Evolutionary conservation across 2,888 invertebrate genomes (phyloP), one percentile per base, ranked within the genome.

Genomic region (Scaptomyza flava): DNA sequence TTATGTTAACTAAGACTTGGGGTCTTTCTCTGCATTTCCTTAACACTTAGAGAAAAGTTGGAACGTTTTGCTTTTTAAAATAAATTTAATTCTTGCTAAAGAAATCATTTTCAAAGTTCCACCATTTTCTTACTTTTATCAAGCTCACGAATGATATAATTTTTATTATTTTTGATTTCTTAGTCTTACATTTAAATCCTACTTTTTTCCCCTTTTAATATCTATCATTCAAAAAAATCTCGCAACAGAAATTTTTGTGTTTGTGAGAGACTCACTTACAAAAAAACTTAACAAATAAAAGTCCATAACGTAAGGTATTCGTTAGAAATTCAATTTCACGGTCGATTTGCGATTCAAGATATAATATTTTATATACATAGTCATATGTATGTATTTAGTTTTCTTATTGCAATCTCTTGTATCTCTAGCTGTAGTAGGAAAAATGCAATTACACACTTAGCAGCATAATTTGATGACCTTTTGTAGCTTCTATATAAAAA

Each of bases 311-410:
- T 68, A 74, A 73, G 50, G 71, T 81, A 79, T 67, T 63, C 57
- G 67, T 52, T 60, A 63, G 62, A 67, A 83, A 86, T 68, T 72
- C 77, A 90, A 90, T 90, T 90, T 90, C 91, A 90, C 91, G 90
- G 89, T 90, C 90, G 89, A 89, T 64, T 89, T 81, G 72, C 81
- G 78, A 77, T 70, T 63, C 67, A 65, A 76, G 52, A 64, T 59
- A 41, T 9, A 41, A 17, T 17, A 17, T 8, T 41, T 41, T 8
- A 41, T 41, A 60, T 63, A 34, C 12, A 58, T 63, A 63, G 63
- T 46, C 47, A 59, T 68, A 23, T 23, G 4, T 23, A 23, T 56
- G 52, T 59, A 69, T 57, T 67, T 72, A 72, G 75, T 66, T 73
- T 58, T 36, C 74, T 59, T 67, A 70, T 72, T 79, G 79, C 85